Percentiles rank a stretch among this genome's conserved stretches.
phyloP scores from a whole-genome alignment of 2,888 invertebrate genomes.

The Netelia melanura region DNA sequence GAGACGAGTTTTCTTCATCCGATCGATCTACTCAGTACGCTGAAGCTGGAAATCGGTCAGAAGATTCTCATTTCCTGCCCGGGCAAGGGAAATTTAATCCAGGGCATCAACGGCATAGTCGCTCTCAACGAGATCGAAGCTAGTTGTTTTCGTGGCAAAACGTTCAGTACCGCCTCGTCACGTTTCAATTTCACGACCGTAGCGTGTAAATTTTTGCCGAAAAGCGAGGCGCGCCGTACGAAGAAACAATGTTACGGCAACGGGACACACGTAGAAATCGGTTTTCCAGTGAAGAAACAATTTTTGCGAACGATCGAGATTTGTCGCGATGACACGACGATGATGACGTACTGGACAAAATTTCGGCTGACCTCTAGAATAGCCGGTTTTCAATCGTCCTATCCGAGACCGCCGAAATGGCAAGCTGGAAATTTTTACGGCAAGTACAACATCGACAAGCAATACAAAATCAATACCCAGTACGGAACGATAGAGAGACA shows the following conservation, averaged over 20 bases:
- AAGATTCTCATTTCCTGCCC: slow-evolving; percentile 77
- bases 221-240: slow-evolving; percentile 77
- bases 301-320: slow-evolving; percentile 83
- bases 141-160: slow-evolving; percentile 71
- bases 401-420: slow-evolving; percentile 81
- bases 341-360: slow-evolving; percentile 83
- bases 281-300: slow-evolving; percentile 78
- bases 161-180: slow-evolving; percentile 69
- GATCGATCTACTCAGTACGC: slow-evolving; percentile 62
- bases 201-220: slow-evolving; percentile 79
- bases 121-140: slow-evolving; percentile 65
- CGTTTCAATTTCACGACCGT: slow-evolving; percentile 75
- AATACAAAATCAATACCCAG: slow-evolving; percentile 82
- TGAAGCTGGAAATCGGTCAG: slow-evolving; percentile 70
- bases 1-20: slow-evolving; percentile 74
- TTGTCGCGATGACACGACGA: slow-evolving; percentile 83
- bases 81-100: slow-evolving; percentile 74
- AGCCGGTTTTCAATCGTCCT: slow-evolving; percentile 72
- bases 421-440: slow-evolving; percentile 80
- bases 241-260: slow-evolving; percentile 77
- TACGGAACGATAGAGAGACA: slow-evolving; percentile 80
- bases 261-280: slow-evolving; percentile 81
- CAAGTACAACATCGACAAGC: slow-evolving; percentile 67
- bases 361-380: slow-evolving; percentile 72
- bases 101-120: slow-evolving; percentile 49